A percentile compares a stretch with the other conserved stretches of the same genome.
These are phyloP conservation scores for Delichon dasypus DNA, from an alignment of 2,797 vertebrate genomes.

Conservation along the genomic window DNA sequence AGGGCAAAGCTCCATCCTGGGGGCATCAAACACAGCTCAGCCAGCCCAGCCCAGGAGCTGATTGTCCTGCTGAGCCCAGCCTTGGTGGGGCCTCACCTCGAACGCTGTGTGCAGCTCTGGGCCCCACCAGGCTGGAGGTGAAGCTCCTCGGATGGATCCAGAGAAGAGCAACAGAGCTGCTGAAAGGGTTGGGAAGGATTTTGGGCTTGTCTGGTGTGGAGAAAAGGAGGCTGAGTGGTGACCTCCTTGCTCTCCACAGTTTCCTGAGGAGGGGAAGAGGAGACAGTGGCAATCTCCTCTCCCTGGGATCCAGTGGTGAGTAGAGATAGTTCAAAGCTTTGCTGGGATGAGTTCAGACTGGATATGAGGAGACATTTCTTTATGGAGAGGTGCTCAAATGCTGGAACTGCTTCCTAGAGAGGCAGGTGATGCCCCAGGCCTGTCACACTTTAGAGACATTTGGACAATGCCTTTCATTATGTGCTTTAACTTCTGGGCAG, in stretches of 20 bases:
- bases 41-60: neutral
- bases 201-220: neutral
- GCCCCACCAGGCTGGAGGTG: neutral
- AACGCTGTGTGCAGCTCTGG: neutral
- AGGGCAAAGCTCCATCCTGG: neutral
- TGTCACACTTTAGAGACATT: neutral
- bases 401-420: neutral
- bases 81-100: neutral
- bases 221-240: neutral
- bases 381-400: neutral
- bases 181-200: neutral
- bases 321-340: no score
- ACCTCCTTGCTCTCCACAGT: neutral
- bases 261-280: neutral
- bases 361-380: neutral
- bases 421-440: neutral
- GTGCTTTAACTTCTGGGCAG: neutral
- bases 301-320: neutral
- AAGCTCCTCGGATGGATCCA: neutral
- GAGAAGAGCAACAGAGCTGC: neutral
- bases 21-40: neutral
- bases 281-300: neutral
- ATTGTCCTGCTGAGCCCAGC: neutral
- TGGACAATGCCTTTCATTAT: neutral
- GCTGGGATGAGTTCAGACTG: neutral